A percentile compares a stretch with the other conserved stretches of the same genome.
These are phyloP conservation scores for Mus musculus DNA, from an alignment of 2,113 vertebrate species.

Conservation along the genomic window DNA sequence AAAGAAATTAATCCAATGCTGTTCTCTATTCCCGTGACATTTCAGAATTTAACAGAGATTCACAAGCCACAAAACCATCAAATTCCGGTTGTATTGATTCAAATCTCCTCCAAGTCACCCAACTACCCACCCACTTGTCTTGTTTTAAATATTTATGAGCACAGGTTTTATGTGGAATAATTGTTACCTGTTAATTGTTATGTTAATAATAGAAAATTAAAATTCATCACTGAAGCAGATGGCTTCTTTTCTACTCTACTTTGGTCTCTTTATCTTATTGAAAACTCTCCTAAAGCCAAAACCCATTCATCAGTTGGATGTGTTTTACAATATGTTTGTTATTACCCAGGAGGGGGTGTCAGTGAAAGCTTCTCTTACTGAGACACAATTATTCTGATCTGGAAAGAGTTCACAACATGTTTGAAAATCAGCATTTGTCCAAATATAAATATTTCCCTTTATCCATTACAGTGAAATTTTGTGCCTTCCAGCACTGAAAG, in stretches of 20 bases:
- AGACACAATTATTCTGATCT: slow-evolving; percentile 58
- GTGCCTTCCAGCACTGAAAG: neutral
- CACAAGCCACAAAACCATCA: slow-evolving; percentile 40
- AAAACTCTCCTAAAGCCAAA: slow-evolving; percentile 60
- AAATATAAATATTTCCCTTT: slow-evolving; percentile 54
- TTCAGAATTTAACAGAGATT: slow-evolving; percentile 66
- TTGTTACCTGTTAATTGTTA: slow-evolving; percentile 66
- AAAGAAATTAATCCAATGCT: slow-evolving; percentile 73
- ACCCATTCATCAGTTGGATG: slow-evolving; percentile 64
- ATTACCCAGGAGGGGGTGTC: slow-evolving; percentile 34
- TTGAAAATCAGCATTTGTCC: slow-evolving; percentile 38
- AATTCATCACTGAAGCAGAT: slow-evolving; percentile 70
- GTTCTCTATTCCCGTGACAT: neutral
- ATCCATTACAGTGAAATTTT: neutral
- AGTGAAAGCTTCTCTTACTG: slow-evolving; percentile 39
- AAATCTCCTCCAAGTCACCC: neutral
- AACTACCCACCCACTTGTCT: slow-evolving; percentile 23
- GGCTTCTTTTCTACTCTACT: slow-evolving; percentile 40
- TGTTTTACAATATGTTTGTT: slow-evolving; percentile 64
- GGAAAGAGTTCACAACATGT: slow-evolving; percentile 52
- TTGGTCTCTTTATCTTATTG: slow-evolving; percentile 59
- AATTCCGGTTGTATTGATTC: slow-evolving; percentile 5
- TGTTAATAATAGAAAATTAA: slow-evolving; percentile 71
- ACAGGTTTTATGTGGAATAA: slow-evolving; percentile 62
- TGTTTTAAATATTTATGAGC: slow-evolving; percentile 60